Percentiles rank a stretch among this genome's conserved stretches.
Conservation (phyloP, 1,140 invertebrate genomes). For the Drosophila virilis region DNA sequence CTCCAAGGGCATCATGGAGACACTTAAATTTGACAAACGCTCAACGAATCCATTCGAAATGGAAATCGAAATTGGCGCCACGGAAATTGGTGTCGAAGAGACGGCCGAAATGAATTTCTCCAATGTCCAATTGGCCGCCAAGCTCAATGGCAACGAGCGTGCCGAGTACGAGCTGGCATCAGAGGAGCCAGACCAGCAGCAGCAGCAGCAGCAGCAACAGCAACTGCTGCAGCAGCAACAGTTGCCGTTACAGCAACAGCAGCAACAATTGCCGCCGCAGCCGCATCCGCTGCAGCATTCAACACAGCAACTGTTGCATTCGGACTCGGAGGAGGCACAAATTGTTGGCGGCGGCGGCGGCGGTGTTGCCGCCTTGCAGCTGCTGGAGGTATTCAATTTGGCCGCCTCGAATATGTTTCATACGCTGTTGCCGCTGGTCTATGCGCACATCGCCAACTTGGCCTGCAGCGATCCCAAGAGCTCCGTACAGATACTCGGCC, state of each 20-base stretch:
- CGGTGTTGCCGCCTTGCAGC: constrained; percentile 57
- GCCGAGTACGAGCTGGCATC: constrained; percentile 69
- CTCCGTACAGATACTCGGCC: constrained; percentile 94
- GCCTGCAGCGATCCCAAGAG: constrained; percentile 94
- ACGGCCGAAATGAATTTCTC: constrained; percentile 67
- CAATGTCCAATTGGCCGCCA: constrained; percentile 68
- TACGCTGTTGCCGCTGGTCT: constrained; percentile 90
- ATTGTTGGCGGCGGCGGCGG: constrained; percentile 25
- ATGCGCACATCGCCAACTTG: constrained; percentile 92
- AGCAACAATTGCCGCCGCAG: constrained; percentile 28
- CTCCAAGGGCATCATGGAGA: constrained; percentile 83
- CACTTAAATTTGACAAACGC: constrained; percentile 82
- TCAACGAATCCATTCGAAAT: constrained; percentile 83
- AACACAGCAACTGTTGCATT: constrained; percentile 32
- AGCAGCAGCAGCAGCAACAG: not conserved
- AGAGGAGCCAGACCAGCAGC: constrained; percentile 38
- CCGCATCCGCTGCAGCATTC: not conserved
- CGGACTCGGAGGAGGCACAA: constrained; percentile 73
- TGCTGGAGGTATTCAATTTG: constrained; percentile 80
- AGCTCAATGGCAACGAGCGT: constrained; percentile 82
- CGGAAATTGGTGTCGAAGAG: constrained; percentile 81
- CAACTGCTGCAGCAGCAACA: constrained; percentile 11
- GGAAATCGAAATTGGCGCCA: constrained; percentile 83
- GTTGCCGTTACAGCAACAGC: constrained; percentile 1
- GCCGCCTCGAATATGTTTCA: constrained; percentile 86